A percentile compares a stretch with the other conserved stretches of the same genome.
Evolutionary conservation across 2,888 invertebrate genomes (phyloP).

Genomic region (Tachystola acroxantha): DNA sequence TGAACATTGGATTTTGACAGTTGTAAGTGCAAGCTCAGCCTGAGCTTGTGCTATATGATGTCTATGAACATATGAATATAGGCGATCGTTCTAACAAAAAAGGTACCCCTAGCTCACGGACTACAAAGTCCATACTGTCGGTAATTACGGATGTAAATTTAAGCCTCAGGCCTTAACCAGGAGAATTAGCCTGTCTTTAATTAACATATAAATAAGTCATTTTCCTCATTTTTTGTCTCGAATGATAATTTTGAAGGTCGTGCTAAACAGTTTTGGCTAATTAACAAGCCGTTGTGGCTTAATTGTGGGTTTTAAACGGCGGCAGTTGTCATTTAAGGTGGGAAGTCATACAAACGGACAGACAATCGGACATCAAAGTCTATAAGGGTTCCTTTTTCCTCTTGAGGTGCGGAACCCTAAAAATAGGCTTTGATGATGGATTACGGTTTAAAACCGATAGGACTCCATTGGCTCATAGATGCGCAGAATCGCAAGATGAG

Average conservation of each 20-base stretch:
- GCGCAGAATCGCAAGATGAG: too few species aligned
- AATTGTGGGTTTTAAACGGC: background rate
- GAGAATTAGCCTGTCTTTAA: conserved; percentile 15
- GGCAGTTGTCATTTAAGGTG: background rate
- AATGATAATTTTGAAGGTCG: conserved; percentile 3
- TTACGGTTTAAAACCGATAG: too few species aligned
- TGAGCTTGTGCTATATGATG: too few species aligned
- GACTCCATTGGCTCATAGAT: too few species aligned
- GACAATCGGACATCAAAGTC: too few species aligned
- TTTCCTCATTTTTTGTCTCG: conserved; percentile 12
- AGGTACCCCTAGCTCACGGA: conserved; percentile 28
- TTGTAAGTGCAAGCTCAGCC: too few species aligned
- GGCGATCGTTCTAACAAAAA: background rate
- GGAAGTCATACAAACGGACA: too few species aligned
- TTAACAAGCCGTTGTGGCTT: conserved; percentile 5
- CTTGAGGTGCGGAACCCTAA: too few species aligned
- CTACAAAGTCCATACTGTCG: conserved; percentile 32
- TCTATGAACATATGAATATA: too few species aligned
- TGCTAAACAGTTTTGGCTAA: conserved; percentile 1
- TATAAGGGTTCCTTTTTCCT: too few species aligned
- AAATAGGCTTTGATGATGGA: too few species aligned
- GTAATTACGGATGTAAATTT: conserved; percentile 55
- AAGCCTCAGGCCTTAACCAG: conserved; percentile 25
- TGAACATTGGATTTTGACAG: too few species aligned
- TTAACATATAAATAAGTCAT: conserved; percentile 25